A percentile compares a stretch with the other conserved stretches of the same genome.
Evolutionary conservation across 2,113 vertebrate genomes (phyloP).

Genomic region (Bufo bufo): DNA sequence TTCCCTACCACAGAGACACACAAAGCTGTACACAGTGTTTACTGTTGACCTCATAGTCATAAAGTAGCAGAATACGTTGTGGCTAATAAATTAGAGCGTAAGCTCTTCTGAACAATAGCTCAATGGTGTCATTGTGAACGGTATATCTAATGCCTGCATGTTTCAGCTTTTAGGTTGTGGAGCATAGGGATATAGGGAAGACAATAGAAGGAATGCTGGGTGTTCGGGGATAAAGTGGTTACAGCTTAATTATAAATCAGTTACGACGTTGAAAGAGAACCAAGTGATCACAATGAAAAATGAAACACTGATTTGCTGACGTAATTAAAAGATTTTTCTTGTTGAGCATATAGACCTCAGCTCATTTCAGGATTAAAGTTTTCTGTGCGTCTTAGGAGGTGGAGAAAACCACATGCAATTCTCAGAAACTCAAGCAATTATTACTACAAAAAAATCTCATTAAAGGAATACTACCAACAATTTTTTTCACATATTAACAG

Average conservation of each 20-base stretch:
- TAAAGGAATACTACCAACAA: too few species aligned
- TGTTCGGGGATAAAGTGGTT: slow-evolving; percentile 26
- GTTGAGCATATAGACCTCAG: not conserved
- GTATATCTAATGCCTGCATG: not conserved
- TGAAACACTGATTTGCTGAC: slow-evolving; percentile 36
- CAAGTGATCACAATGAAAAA: slow-evolving; percentile 5
- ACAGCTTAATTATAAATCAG: slow-evolving; percentile 42
- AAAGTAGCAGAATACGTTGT: not conserved
- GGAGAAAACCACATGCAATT: slow-evolving; percentile 33
- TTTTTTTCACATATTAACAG: too few species aligned
- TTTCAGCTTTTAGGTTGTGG: not conserved
- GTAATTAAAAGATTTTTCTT: slow-evolving; percentile 40
- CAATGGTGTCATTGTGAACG: not conserved
- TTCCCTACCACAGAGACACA: slow-evolving; percentile 25
- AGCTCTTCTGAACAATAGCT: not conserved
- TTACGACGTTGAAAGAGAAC: slow-evolving; percentile 31
- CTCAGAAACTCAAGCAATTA: slow-evolving; percentile 24
- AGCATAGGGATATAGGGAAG: not conserved
- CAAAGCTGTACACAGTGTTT: not conserved
- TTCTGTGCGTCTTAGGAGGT: slow-evolving; percentile 17
- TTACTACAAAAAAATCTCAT: too few species aligned
- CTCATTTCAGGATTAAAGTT: slow-evolving; percentile 45
- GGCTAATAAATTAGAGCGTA: slow-evolving; percentile 9
- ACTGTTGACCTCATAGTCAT: not conserved
- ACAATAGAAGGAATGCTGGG: slow-evolving; percentile 23